Percentiles rank a stretch among this genome's conserved stretches.
phyloP scores from a whole-genome alignment of 2,888 invertebrate genomes.

The Craniophora ligustri region DNA sequence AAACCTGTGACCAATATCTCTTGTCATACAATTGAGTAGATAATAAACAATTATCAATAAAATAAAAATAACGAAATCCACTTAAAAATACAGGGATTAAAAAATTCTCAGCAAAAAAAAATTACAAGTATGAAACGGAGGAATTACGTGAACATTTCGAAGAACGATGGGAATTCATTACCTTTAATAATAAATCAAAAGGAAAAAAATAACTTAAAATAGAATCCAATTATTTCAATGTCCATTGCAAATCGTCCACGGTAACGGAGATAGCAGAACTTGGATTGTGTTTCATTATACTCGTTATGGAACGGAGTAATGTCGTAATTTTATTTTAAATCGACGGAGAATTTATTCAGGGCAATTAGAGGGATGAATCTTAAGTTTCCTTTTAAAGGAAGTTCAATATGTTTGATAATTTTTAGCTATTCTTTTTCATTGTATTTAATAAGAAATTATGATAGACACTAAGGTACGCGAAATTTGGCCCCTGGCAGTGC shows the following conservation, averaged over 20 bases:
- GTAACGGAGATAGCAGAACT: conserved; percentile 7
- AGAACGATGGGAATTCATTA: conserved; percentile 44
- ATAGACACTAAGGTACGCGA: too few species aligned
- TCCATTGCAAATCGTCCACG: conserved; percentile 48
- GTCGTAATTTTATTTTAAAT: background rate
- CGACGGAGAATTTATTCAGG: too few species aligned
- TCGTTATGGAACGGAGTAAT: conserved; percentile 21
- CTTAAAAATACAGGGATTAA: background rate
- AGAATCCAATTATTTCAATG: conserved; percentile 53
- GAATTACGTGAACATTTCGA: conserved; percentile 26
- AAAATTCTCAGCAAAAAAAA: conserved; percentile 9
- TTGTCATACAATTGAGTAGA: too few species aligned
- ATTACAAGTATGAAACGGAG: conserved; percentile 7
- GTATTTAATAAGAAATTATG: too few species aligned
- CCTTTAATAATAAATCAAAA: conserved; percentile 52
- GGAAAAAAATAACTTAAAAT: conserved; percentile 47
- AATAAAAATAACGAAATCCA: too few species aligned
- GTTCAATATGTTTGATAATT: too few species aligned
- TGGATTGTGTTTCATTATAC: conserved; percentile 3
- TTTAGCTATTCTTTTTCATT: too few species aligned
- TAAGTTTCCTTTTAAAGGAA: too few species aligned
- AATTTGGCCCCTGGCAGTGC: too few species aligned
- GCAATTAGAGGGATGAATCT: too few species aligned
- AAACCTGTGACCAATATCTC: too few species aligned
- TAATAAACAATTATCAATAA: too few species aligned